phyloP scores from a whole-genome alignment of 1,140 invertebrate species.

The Streblospio benedicti region DNA sequence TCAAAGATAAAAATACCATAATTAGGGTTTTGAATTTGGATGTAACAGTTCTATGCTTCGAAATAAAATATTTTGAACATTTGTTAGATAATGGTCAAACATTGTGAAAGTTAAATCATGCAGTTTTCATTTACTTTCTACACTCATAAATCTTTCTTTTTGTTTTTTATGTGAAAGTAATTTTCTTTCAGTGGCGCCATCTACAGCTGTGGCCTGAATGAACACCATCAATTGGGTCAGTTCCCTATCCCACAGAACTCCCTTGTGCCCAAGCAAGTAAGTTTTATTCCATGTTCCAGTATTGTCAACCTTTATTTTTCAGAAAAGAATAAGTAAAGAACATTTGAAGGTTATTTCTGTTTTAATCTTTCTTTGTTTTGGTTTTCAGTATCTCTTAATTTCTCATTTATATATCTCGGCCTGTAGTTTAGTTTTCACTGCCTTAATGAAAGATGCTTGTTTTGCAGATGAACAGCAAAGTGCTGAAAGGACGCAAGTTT shows the following conservation, averaged over 20 bases:
- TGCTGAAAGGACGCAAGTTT: conserved; percentile 34
- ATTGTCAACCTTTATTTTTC: too few species aligned
- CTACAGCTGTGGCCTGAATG: conserved; percentile 60
- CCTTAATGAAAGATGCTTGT: not conserved
- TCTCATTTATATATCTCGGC: not conserved
- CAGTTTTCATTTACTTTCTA: too few species aligned
- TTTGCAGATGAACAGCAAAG: conserved; percentile 33
- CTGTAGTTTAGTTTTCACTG: not conserved
- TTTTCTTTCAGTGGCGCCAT: conserved; percentile 47
- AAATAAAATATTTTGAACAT: too few species aligned
- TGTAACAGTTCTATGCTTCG: too few species aligned
- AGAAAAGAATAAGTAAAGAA: too few species aligned
- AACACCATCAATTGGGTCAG: conserved; percentile 57
- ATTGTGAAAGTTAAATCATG: too few species aligned
- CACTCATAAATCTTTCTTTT: too few species aligned
- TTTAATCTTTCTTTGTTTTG: not conserved
- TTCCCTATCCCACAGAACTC: conserved; percentile 49
- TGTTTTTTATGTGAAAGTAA: too few species aligned
- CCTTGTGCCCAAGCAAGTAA: conserved; percentile 50
- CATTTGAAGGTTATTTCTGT: not conserved
- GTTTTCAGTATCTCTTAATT: not conserved
- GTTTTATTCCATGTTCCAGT: not conserved
- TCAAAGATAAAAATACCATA: too few species aligned
- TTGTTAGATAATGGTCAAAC: too few species aligned
- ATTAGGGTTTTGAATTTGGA: too few species aligned